Conservation (phyloP, 1,140 invertebrate genomes). For the Meteorus sp. region DNA sequence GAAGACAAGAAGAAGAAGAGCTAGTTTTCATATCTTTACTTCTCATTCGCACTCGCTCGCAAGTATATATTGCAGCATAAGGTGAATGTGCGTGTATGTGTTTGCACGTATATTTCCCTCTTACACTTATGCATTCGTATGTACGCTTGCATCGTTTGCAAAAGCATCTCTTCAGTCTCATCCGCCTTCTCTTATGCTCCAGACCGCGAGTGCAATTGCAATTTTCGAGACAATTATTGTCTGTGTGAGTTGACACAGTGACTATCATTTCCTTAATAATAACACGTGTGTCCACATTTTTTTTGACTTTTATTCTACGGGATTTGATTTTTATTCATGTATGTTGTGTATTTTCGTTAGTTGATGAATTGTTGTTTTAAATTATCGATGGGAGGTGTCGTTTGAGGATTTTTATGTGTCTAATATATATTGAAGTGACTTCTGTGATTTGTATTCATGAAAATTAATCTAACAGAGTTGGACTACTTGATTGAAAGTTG, state of each 20-base stretch:
- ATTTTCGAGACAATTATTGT: neutral
- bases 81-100: constrained; percentile 27
- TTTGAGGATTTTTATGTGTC: too few species aligned
- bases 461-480: too few species aligned
- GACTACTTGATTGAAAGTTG: neutral
- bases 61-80: too few species aligned
- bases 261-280: neutral
- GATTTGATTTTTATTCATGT: too few species aligned
- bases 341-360: too few species aligned
- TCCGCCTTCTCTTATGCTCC: constrained; percentile 43
- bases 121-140: constrained; percentile 28
- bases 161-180: too few species aligned
- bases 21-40: constrained; percentile 9
- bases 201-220: constrained; percentile 28
- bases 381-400: too few species aligned
- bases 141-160: constrained; percentile 20
- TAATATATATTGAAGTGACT: neutral
- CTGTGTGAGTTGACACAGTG: neutral
- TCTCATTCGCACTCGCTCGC: too few species aligned
- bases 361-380: too few species aligned
- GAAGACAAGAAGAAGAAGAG: constrained; percentile 14
- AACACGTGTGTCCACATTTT: neutral
- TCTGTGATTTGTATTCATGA: too few species aligned
- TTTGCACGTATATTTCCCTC: too few species aligned
- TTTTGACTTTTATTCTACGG: too few species aligned